A percentile compares a stretch with the other conserved stretches of the same genome.
Evolutionary conservation across 2,797 vertebrate genomes (phyloP).

Genomic region (Malacoraja senta): DNA sequence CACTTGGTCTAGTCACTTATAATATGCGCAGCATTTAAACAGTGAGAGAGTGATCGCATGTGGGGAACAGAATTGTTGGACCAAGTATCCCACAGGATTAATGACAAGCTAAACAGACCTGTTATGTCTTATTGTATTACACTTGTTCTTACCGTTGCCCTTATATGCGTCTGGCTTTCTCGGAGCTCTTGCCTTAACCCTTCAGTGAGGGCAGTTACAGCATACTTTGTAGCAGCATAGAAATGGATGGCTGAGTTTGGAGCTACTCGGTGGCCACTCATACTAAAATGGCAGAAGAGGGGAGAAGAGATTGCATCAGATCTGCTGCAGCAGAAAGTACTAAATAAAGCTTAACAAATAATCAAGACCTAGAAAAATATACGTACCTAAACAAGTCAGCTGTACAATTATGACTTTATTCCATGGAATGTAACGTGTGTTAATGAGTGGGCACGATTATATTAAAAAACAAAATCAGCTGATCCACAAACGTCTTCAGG

Average conservation of each 20-base stretch:
- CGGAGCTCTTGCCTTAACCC: slow-evolving; percentile 84
- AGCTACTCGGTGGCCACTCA: slow-evolving; percentile 77
- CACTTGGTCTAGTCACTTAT: no score
- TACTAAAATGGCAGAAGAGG: slow-evolving; percentile 59
- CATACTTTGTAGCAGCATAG: slow-evolving; percentile 88
- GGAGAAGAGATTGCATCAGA: slow-evolving; percentile 34
- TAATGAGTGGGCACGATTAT: not conserved
- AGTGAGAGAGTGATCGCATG: not conserved
- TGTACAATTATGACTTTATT: slow-evolving; percentile 12
- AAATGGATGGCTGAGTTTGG: slow-evolving; percentile 73
- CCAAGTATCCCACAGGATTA: not conserved
- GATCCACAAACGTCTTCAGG: not conserved
- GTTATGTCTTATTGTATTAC: not conserved
- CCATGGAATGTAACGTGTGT: not conserved
- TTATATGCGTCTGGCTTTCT: slow-evolving; percentile 82
- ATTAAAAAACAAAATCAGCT: slow-evolving; percentile 12
- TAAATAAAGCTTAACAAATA: slow-evolving; percentile 8
- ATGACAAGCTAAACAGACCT: not conserved
- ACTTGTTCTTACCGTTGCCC: slow-evolving; percentile 72
- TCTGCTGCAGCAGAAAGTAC: not conserved
- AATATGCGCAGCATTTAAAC: no score
- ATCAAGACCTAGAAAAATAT: slow-evolving; percentile 20
- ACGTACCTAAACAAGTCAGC: slow-evolving; percentile 27
- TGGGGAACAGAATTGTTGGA: not conserved
- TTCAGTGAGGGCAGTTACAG: slow-evolving; percentile 85